A percentile compares a stretch with the other conserved stretches of the same genome.
These are phyloP conservation scores for Lethenteron camtschaticum DNA, from an alignment of 2,113 vertebrate species.

Conservation along the genomic window DNA sequence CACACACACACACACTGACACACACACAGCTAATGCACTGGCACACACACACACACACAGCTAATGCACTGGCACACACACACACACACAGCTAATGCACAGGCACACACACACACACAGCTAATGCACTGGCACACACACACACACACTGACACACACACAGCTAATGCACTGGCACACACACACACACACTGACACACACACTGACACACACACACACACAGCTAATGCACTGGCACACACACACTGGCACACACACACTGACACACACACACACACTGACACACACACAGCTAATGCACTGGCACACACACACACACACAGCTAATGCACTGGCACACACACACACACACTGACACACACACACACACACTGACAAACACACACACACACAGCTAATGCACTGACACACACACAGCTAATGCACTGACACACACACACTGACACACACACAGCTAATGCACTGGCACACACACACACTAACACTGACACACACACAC, in stretches of 20 bases:
- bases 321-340: no score
- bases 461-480: not conserved
- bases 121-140: no score
- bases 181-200: no score
- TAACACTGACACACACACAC: slow-evolving; percentile 1
- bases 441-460: not conserved
- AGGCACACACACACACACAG: no score
- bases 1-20: not conserved
- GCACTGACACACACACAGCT: not conserved
- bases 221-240: no score
- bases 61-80: not conserved
- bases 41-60: not conserved
- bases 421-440: not conserved
- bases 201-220: no score
- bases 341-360: no score
- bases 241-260: not conserved
- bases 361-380: no score
- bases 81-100: not conserved
- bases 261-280: not conserved
- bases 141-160: no score
- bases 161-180: no score
- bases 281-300: no score
- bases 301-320: no score
- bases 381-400: not conserved
- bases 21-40: not conserved